phyloP scores from a whole-genome alignment of 2,797 vertebrate genomes.

The Protosalanx chinensis region DNA sequence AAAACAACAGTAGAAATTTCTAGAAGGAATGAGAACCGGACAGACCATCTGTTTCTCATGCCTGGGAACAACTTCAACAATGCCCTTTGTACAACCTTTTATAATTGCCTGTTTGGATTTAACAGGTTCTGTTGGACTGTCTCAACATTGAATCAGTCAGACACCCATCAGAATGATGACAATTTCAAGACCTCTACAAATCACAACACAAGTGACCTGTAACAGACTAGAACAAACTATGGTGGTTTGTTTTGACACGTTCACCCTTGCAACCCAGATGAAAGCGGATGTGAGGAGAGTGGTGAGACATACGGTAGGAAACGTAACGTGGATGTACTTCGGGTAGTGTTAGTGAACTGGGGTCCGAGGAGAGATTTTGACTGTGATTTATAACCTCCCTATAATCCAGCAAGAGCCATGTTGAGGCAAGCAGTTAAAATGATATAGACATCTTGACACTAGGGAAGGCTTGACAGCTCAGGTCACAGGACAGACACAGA shows the following conservation, averaged over 20 bases:
- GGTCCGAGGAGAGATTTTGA: conserved; percentile 19
- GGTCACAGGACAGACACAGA: conserved; percentile 15
- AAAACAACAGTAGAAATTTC: background rate
- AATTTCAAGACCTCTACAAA: too few relatives aligned
- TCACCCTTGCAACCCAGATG: too few relatives aligned
- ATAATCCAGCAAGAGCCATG: conserved; percentile 33
- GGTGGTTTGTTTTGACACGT: too few relatives aligned
- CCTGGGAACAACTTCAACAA: background rate
- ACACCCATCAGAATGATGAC: too few relatives aligned
- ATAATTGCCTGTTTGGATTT: too few relatives aligned
- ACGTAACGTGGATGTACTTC: background rate
- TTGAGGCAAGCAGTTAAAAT: conserved; percentile 45
- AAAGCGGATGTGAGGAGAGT: background rate
- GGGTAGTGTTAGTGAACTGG: background rate
- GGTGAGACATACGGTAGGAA: background rate
- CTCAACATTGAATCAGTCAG: too few relatives aligned
- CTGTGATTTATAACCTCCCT: conserved; percentile 32
- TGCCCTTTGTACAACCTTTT: too few relatives aligned
- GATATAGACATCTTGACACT: conserved; percentile 36
- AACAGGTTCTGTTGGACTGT: too few relatives aligned
- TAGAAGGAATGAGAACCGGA: background rate
- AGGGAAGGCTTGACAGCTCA: conserved; percentile 25
- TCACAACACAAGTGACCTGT: too few relatives aligned
- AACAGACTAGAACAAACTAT: too few relatives aligned
- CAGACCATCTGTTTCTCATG: too few relatives aligned